A percentile compares a stretch with the other conserved stretches of the same genome.
Conservation (phyloP, 2,113 vertebrate species). For the Rhegmatorhina hoffmannsi region DNA sequence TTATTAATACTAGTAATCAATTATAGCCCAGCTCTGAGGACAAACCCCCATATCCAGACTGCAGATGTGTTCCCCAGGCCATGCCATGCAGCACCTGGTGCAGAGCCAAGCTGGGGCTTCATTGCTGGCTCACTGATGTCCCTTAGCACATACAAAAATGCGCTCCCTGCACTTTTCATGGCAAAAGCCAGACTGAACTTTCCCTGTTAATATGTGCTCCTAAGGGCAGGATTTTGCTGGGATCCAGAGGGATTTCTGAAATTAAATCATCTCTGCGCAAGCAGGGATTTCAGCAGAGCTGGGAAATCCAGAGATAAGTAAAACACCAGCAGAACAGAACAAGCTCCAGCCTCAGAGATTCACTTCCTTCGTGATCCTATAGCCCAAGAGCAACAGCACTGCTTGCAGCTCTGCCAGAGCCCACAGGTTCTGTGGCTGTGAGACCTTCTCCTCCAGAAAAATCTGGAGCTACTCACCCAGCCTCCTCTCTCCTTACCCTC, state of each 20-base stretch:
- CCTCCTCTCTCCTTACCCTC: neutral
- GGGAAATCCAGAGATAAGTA: constrained; percentile 39
- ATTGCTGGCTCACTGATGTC: neutral
- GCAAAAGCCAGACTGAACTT: neutral
- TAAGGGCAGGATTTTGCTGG: constrained; percentile 21
- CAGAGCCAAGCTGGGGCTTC: neutral
- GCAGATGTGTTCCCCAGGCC: neutral
- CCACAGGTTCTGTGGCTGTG: neutral
- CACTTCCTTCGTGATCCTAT: neutral
- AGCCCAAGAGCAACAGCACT: neutral
- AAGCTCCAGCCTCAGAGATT: neutral
- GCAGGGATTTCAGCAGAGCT: constrained; percentile 31
- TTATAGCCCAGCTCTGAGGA: neutral
- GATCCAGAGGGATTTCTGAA: constrained; percentile 28
- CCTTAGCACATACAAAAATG: neutral
- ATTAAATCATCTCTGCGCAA: neutral
- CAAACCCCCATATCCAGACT: neutral
- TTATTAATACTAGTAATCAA: neutral
- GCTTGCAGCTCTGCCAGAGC: neutral
- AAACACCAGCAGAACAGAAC: neutral
- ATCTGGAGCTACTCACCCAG: neutral
- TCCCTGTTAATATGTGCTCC: neutral
- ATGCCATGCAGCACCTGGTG: neutral
- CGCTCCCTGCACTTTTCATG: neutral
- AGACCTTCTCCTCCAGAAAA: neutral